Conservation (phyloP, 2,113 vertebrate genomes). For the Mohoua ochrocephala region DNA sequence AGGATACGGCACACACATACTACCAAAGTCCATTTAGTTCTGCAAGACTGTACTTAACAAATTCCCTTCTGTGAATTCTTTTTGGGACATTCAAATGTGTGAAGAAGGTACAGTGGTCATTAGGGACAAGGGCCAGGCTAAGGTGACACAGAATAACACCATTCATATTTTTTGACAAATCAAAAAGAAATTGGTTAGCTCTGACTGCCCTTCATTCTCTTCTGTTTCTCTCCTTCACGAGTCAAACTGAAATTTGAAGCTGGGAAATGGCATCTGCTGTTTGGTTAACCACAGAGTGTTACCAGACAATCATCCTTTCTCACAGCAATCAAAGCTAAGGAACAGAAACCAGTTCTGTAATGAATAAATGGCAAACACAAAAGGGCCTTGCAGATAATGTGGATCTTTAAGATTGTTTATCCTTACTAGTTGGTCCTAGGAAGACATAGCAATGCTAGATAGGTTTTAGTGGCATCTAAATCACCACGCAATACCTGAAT, state of each 20-base stretch:
- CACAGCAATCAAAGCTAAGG: background rate
- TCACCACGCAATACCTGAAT: background rate
- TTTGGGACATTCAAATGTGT: background rate
- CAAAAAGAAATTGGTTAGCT: background rate
- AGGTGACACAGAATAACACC: background rate
- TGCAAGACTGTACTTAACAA: background rate
- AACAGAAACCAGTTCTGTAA: background rate
- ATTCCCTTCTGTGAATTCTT: constrained; percentile 10
- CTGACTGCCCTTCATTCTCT: background rate
- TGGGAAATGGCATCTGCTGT: background rate
- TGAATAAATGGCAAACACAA: background rate
- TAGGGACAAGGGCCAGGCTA: background rate
- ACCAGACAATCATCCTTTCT: background rate
- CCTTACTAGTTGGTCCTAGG: background rate
- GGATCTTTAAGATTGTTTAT: background rate
- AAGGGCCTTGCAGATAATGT: background rate
- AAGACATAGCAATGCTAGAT: background rate
- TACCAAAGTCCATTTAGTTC: constrained; percentile 17
- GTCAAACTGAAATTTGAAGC: background rate
- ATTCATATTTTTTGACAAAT: background rate
- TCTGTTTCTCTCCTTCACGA: background rate
- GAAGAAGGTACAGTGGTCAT: background rate
- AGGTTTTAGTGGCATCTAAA: background rate
- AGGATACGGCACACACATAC: background rate
- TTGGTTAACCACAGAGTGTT: background rate